Evolutionary conservation across 1,140 invertebrate species (phyloP), one percentile per base, ranked within the genome.

Genomic region (Frieseomelitta varia): DNA sequence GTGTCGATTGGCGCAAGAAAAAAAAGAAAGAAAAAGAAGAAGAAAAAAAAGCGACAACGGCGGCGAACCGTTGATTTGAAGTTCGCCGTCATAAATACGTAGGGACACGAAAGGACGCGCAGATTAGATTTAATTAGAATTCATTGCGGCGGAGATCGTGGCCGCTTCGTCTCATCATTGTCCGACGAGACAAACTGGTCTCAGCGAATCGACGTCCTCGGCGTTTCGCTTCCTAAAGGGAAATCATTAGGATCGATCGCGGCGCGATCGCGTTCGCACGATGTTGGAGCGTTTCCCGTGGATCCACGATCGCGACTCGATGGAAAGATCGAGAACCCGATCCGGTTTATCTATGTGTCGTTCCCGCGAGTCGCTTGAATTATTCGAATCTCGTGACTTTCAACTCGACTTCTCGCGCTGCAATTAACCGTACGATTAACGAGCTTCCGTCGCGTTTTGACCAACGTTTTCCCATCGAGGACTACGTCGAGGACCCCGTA

Each of bases 101-200:
- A n/a, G n/a, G n/a, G n/a, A n/a, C 75, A n/a, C 19, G 19, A 17
- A 39, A 47, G 19, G n/a, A 30, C 30, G 67, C 24, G 79, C 39
- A n/a, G n/a, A n/a, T n/a, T n/a, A n/a, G n/a, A n/a, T n/a, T n/a
- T 84, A 84, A 84, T 84, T 84, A 84, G 82, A 84, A 84, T 84
- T 84, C 76, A 84, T 79, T 79, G 82, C 68, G 17, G 56, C 75
- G 53, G 56, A n/a, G n/a, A 71, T 39, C 61, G 67, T 30, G 24
- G 56, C 63, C 76, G 39, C 55, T n/a, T n/a, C n/a, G n/a, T n/a
- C n/a, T 79, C 68, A 67, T 79, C 79, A 84, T 84, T 79, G 76
- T 84, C 63, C 63, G 53, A 56, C 19, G 76, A 72, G 82, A 84
- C 82, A 72, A 72, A 84, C 76, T 84, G 81, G 75, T 79, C 72